Percentiles rank a stretch among this genome's conserved stretches.
These are phyloP conservation scores for Drosophila seguyi DNA, from an alignment of 1,140 invertebrate species.

Conservation along the genomic window DNA sequence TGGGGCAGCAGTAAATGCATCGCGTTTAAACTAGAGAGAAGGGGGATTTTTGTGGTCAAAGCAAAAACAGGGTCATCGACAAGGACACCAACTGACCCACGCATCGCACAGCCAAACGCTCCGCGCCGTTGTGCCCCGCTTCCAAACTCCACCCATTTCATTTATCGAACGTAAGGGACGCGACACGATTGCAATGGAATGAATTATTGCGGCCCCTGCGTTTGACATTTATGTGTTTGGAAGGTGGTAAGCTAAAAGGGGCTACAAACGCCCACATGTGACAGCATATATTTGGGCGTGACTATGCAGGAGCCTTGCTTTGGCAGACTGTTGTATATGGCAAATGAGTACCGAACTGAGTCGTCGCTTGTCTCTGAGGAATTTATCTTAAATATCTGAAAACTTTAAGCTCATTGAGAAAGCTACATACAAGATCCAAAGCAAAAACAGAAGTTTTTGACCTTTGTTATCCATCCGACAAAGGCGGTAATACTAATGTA, in stretches of 20 bases:
- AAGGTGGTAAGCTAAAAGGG: slow-evolving; percentile 17
- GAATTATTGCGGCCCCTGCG: slow-evolving; percentile 60
- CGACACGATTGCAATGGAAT: slow-evolving; percentile 44
- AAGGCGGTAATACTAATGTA: no score
- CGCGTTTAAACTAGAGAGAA: not conserved
- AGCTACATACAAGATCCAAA: no score
- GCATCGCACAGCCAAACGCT: slow-evolving; percentile 1
- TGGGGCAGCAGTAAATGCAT: not conserved
- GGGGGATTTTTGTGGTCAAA: slow-evolving; percentile 23
- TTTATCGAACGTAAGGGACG: slow-evolving; percentile 52
- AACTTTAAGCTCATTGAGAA: not conserved
- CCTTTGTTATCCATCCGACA: no score
- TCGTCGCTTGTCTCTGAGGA: not conserved
- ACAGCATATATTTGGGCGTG: slow-evolving; percentile 35
- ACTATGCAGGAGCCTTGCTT: not conserved
- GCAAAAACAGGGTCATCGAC: slow-evolving; percentile 8
- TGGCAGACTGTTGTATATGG: not conserved
- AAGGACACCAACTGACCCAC: not conserved
- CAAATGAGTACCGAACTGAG: not conserved
- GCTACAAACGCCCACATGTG: slow-evolving; percentile 39
- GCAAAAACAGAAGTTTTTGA: no score
- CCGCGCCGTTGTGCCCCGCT: not conserved
- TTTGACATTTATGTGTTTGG: slow-evolving; percentile 70
- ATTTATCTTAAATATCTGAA: not conserved
- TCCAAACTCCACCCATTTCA: slow-evolving; percentile 22